These are phyloP conservation scores for Caranx ignobilis DNA, from an alignment of 2,113 vertebrate genomes.

Conservation along the genomic window DNA sequence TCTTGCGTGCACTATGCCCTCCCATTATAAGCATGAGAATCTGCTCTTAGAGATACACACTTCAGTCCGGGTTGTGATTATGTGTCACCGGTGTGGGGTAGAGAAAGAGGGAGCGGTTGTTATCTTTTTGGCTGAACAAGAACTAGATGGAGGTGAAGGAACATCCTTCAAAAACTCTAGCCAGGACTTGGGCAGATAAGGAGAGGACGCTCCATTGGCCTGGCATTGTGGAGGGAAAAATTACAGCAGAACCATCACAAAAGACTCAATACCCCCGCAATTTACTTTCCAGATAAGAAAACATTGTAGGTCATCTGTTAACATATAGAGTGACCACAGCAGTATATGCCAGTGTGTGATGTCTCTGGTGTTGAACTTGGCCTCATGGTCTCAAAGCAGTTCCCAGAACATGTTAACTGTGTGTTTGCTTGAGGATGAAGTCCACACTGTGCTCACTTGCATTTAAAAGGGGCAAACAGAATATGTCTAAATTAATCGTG, in stretches of 20 bases:
- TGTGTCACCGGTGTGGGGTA: slow-evolving; percentile 59
- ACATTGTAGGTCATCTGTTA: slow-evolving; percentile 73
- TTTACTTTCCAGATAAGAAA: slow-evolving; percentile 69
- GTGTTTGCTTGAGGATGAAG: slow-evolving; percentile 15
- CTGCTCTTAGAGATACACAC: slow-evolving; percentile 74
- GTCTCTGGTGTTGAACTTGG: slow-evolving; percentile 8
- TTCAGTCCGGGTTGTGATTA: slow-evolving; percentile 68
- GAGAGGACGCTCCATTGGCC: slow-evolving; percentile 58
- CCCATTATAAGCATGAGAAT: slow-evolving; percentile 65
- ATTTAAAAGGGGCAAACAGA: slow-evolving; percentile 11
- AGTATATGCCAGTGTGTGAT: slow-evolving; percentile 33
- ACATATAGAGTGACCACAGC: slow-evolving; percentile 62
- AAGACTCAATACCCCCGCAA: slow-evolving; percentile 58
- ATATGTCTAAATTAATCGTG: background rate
- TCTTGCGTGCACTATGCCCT: slow-evolving; percentile 48
- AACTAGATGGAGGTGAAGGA: slow-evolving; percentile 63
- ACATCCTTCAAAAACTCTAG: slow-evolving; percentile 68
- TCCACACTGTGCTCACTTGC: background rate
- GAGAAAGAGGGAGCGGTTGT: slow-evolving; percentile 23
- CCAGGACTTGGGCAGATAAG: slow-evolving; percentile 67
- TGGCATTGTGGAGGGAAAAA: slow-evolving; percentile 60
- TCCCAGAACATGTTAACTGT: background rate
- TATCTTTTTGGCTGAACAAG: slow-evolving; percentile 75
- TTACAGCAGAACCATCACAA: slow-evolving; percentile 60
- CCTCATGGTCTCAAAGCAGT: background rate